Evolutionary conservation across 2,888 invertebrate species (phyloP), one percentile per base, ranked within the genome.

Genomic region (Folsomia candida): DNA sequence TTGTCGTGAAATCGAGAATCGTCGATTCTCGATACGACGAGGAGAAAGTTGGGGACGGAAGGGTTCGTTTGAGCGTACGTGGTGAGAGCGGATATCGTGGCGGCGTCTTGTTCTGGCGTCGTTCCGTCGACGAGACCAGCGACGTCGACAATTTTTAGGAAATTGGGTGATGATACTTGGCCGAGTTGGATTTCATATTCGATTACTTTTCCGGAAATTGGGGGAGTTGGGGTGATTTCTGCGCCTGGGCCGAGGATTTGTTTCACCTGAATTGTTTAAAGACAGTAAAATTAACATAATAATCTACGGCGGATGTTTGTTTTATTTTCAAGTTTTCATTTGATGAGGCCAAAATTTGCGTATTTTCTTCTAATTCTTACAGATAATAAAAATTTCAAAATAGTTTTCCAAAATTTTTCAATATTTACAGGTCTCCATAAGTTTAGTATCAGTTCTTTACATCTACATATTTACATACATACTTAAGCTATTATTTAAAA

Each of bases 11-110:
- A 22, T 20, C 67, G 51, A 26, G 47, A 62, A n/a, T 72, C 72
- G 22, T 72, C 72, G 29, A 72, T 69, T 18, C 58, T 51, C 22
- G 72, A 66, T 1, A 72, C 4, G 1, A 37, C 66, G 14, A 72
- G 47, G 51, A 66, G 62, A 24, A 66, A 69, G 18, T 68, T 27
- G 1, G 67, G 65, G 1, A 51, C n/a, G n/a, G n/a, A n/a, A 51
- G 11, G 26, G 26, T 6, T 69, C 69, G n/a, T 60, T 14, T 1
- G 24, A 1, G 2, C 20, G 24, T 25, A 62, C 3, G 57, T 57
- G 29, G 68, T 72, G 2, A 72, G 47, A 1, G 66, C 22, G 6
- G 72, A 59, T 14, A 72, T 47, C 1, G 63, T 67, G 28, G 27
- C 26, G 2, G 66, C 25, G 2, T 72, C 72, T 6, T 66, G 1